phyloP scores from a whole-genome alignment of 2,797 vertebrate genomes.

The Tamandua tetradactyla region DNA sequence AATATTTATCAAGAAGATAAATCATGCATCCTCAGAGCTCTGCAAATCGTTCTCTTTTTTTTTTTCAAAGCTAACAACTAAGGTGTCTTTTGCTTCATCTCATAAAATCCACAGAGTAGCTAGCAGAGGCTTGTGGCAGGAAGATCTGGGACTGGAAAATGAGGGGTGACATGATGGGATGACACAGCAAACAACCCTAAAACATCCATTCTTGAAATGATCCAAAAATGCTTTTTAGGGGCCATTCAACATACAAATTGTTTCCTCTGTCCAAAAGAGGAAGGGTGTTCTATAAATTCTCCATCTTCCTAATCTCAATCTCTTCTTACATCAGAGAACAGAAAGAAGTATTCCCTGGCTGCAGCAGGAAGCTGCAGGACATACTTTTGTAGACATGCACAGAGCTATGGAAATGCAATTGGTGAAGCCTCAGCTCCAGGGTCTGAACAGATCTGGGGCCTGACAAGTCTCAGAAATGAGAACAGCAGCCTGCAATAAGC shows the following conservation, averaged over 20 bases:
- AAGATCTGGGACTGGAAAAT: not conserved
- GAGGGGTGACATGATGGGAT: not conserved
- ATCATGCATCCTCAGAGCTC: not conserved
- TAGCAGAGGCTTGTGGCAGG: too few species aligned
- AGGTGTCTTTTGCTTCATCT: not conserved
- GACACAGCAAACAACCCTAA: not conserved
- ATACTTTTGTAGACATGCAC: too few species aligned
- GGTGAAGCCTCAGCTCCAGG: not conserved
- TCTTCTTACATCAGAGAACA: not conserved
- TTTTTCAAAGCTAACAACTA: not conserved
- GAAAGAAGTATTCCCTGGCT: not conserved
- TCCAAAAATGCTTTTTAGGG: not conserved
- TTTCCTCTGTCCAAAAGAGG: not conserved
- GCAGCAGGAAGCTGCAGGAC: not conserved
- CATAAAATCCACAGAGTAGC: not conserved
- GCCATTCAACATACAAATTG: not conserved
- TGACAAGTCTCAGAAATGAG: not conserved
- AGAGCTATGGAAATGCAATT: not conserved
- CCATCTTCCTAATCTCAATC: not conserved
- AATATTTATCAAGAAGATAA: not conserved
- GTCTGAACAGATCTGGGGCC: not conserved
- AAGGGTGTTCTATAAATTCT: not conserved
- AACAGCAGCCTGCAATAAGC: not conserved
- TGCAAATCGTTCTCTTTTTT: constrained; percentile 23
- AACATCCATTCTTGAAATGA: not conserved